These are phyloP conservation scores for Oreochromis grahami DNA, from an alignment of 2,797 vertebrate genomes.

Conservation along the genomic window DNA sequence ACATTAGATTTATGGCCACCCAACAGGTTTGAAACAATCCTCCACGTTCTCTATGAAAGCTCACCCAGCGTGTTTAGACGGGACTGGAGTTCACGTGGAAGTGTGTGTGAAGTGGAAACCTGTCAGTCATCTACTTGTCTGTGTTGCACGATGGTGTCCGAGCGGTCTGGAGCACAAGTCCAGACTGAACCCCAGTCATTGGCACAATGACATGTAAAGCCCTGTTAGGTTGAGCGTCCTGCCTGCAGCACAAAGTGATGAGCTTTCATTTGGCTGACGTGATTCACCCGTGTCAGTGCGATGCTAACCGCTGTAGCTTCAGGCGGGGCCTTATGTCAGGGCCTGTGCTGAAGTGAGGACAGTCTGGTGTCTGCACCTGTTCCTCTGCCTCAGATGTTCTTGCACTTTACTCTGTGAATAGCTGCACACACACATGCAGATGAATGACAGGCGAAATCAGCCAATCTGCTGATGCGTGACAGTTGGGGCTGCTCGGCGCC, in stretches of 20 bases:
- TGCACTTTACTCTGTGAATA: constrained; percentile 2
- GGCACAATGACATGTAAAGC: background rate
- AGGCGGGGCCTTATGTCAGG: background rate
- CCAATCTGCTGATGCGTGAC: constrained; percentile 36
- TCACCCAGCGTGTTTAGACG: background rate
- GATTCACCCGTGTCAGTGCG: background rate
- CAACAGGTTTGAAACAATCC: background rate
- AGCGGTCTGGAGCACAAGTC: background rate
- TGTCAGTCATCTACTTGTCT: background rate
- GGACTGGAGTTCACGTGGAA: background rate
- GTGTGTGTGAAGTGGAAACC: background rate
- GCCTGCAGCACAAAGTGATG: background rate
- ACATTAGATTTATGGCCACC: background rate
- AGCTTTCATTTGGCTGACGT: background rate
- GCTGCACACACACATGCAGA: constrained; percentile 43
- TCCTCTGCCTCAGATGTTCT: background rate
- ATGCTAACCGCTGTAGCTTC: background rate
- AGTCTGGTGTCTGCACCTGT: constrained; percentile 26
- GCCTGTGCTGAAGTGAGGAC: background rate
- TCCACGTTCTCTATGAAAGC: background rate
- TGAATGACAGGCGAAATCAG: constrained; percentile 30
- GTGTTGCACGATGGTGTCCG: background rate
- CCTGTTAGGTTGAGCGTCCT: background rate
- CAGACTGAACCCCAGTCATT: background rate
- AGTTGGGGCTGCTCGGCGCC: constrained; percentile 14